Evolutionary conservation across 2,797 vertebrate species (phyloP), one percentile per base, ranked within the genome.

Genomic region (Poeciliopsis turneri): DNA sequence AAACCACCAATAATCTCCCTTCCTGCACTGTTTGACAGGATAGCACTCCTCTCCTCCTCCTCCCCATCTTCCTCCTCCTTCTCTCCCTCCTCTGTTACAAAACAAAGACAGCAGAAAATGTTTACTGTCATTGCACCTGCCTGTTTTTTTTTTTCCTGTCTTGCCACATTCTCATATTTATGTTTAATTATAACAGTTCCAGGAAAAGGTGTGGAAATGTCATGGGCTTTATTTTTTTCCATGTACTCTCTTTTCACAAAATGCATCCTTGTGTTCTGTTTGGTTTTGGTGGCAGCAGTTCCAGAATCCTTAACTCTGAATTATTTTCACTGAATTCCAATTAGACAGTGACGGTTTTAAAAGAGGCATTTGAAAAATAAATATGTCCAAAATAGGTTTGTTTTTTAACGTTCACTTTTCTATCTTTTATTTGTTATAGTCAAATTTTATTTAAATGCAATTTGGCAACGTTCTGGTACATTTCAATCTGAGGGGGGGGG

Each of bases 61-160:
- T 86, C 85, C 77, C n/a, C 55, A n/a, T 59, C 11, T 15, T 77
- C 61, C 79, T 82, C 75, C 77, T 79, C 57, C 80, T 80, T 78
- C 84, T 71, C 87, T 82, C 84, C 75, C 71, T 87, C 84, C 87
- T 89, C 89, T 86, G 87, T 92, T 93, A 89, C 91, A 93, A 94
- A 95, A 95, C 93, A 95, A 94, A 95, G 94, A 92, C 92, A 92
- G 88, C 78, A 53, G 43, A 87, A 87, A 94, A 92, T 92, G 92
- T 93, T 94, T 92, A 91, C 91, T 93, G 92, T 94, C 94, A 90
- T 92, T 82, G 92, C 89, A 88, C 87, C 86, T 92, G 88, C 89
- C 89, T 89, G 83, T 77, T 87, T 90, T 28, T 28, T 83, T 71
- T 83, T 70, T 83, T 72, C 76, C 76, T 69, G 87, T 84, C 87